These are phyloP conservation scores for Cheiracanthium punctorium DNA, from an alignment of 2,888 invertebrate species.

Conservation along the genomic window DNA sequence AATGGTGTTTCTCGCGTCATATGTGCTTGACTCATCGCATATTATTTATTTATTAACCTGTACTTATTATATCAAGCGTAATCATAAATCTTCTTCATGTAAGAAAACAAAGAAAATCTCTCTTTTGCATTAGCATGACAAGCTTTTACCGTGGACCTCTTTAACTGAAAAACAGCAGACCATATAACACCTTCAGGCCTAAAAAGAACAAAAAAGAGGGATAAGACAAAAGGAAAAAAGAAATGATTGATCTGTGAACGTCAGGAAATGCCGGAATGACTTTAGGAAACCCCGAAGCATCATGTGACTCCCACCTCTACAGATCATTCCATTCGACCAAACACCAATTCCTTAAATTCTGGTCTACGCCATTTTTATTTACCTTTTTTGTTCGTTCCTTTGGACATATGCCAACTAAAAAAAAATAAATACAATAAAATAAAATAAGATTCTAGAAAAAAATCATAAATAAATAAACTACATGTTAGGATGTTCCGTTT, in stretches of 20 bases:
- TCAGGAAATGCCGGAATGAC: slow-evolving; percentile 59
- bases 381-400: slow-evolving; percentile 14
- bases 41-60: background rate
- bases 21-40: background rate
- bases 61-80: background rate
- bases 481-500: slow-evolving; percentile 25
- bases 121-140: slow-evolving; percentile 9
- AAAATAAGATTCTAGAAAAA: slow-evolving; percentile 30
- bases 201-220: too few relatives aligned
- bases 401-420: slow-evolving; percentile 46
- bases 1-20: background rate
- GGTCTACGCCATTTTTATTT: slow-evolving; percentile 23
- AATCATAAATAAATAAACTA: slow-evolving; percentile 3
- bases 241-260: slow-evolving; percentile 57
- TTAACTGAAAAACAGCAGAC: slow-evolving; percentile 11
- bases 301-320: slow-evolving; percentile 47
- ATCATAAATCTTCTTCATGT: background rate
- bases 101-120: background rate
- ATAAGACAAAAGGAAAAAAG: too few relatives aligned
- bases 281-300: slow-evolving; percentile 60
- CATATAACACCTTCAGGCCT: slow-evolving; percentile 26
- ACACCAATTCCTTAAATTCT: slow-evolving; percentile 44
- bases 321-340: slow-evolving; percentile 34
- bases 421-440: slow-evolving; percentile 24
- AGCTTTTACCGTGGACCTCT: slow-evolving; percentile 23